Evolutionary conservation across 2,797 vertebrate genomes (phyloP).

Genomic region (Pipistrellus nathusii): DNA sequence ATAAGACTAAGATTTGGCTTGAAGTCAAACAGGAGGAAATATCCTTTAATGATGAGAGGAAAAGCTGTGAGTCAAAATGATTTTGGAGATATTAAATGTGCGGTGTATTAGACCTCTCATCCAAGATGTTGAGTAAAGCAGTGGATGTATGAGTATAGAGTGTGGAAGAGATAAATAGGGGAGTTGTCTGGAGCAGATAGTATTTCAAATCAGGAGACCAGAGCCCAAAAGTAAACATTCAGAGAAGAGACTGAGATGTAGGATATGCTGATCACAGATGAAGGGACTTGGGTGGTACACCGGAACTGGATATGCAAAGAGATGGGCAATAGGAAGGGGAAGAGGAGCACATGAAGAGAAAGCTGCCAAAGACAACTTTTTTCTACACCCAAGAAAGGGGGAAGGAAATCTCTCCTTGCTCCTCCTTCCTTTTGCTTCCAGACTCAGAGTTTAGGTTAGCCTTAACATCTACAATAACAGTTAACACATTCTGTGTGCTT

Average conservation of each 20-base stretch:
- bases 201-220: constrained; percentile 25
- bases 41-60: neutral
- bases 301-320: neutral
- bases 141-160: neutral
- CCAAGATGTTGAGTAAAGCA: constrained; percentile 18
- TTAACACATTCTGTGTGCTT: neutral
- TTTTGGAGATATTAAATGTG: neutral
- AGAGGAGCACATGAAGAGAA: neutral
- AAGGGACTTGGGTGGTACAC: neutral
- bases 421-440: neutral
- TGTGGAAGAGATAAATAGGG: neutral
- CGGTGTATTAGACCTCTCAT: neutral
- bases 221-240: neutral
- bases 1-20: neutral
- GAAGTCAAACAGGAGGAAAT: neutral
- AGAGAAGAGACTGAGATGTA: neutral
- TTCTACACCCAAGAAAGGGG: neutral
- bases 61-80: neutral
- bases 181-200: neutral
- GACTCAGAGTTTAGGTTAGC: neutral
- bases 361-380: neutral
- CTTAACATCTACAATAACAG: neutral
- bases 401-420: neutral
- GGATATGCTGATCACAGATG: neutral
- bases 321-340: neutral